Evolutionary conservation across 2,888 invertebrate genomes (phyloP).

Genomic region (Volucella bombylans): DNA sequence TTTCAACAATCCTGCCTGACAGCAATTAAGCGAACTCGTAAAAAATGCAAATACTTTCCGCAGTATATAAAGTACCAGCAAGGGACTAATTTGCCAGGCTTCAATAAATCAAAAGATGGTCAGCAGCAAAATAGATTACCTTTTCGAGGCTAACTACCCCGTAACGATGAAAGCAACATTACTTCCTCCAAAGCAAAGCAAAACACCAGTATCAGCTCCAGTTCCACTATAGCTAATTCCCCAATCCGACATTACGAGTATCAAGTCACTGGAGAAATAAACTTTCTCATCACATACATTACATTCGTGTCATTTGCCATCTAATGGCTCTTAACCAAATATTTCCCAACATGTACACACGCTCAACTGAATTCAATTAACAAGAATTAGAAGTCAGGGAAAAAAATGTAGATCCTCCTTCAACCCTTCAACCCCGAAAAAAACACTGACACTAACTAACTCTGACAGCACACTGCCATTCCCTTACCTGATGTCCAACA

Average conservation of each 20-base stretch:
- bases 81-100: conserved; percentile 10
- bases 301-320: conserved; percentile 68
- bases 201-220: conserved; percentile 31
- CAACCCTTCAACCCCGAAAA: not conserved
- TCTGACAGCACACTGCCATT: conserved; percentile 48
- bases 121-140: conserved; percentile 2
- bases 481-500: conserved; percentile 55
- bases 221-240: conserved; percentile 21
- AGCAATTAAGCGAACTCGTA: too few relatives aligned
- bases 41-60: too few relatives aligned
- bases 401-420: not conserved
- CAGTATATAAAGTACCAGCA: not conserved
- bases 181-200: conserved; percentile 42
- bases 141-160: not conserved
- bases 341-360: conserved; percentile 63
- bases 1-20: too few relatives aligned
- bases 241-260: conserved; percentile 34
- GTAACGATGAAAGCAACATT: conserved; percentile 34
- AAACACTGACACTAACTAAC: conserved; percentile 11
- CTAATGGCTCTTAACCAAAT: conserved; percentile 71
- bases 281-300: conserved; percentile 60
- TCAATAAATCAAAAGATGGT: conserved; percentile 15
- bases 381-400: conserved; percentile 41
- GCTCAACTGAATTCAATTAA: conserved; percentile 71
- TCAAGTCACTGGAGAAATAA: conserved; percentile 55